These are phyloP conservation scores for Camponotus floridanus DNA, from an alignment of 1,140 invertebrate species.

Conservation along the genomic window DNA sequence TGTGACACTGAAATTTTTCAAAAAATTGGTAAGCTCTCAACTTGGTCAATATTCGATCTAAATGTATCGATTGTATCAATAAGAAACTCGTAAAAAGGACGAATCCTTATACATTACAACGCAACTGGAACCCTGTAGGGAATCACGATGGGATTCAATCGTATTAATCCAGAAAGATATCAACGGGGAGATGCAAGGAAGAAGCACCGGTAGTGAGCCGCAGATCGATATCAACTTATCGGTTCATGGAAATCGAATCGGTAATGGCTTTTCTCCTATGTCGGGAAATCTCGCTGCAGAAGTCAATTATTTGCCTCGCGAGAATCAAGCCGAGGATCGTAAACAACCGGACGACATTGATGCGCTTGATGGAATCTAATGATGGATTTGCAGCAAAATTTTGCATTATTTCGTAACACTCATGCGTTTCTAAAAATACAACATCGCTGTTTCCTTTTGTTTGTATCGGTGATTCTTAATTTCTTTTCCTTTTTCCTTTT, in stretches of 20 bases:
- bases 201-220: neutral
- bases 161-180: constrained; percentile 59
- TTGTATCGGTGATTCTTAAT: neutral
- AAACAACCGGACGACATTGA: constrained; percentile 30
- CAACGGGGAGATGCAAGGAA: neutral
- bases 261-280: constrained; percentile 56
- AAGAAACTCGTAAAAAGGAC: constrained; percentile 9
- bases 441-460: neutral
- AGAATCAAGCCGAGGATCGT: constrained; percentile 8
- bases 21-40: neutral
- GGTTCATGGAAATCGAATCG: constrained; percentile 56
- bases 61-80: neutral
- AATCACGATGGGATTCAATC: constrained; percentile 41
- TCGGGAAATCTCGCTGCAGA: constrained; percentile 30
- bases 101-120: constrained; percentile 7
- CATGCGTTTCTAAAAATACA: neutral
- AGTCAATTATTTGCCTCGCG: constrained; percentile 53
- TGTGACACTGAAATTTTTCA: neutral
- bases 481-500: neutral
- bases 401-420: constrained; percentile 32
- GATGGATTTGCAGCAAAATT: constrained; percentile 6
- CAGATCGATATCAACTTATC: constrained; percentile 63
- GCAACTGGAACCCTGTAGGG: neutral
- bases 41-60: neutral
- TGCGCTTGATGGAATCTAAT: neutral